A percentile compares a stretch with the other conserved stretches of the same genome.
phyloP scores from a whole-genome alignment of 2,797 vertebrate genomes.

The Petrocephalus sullivani region DNA sequence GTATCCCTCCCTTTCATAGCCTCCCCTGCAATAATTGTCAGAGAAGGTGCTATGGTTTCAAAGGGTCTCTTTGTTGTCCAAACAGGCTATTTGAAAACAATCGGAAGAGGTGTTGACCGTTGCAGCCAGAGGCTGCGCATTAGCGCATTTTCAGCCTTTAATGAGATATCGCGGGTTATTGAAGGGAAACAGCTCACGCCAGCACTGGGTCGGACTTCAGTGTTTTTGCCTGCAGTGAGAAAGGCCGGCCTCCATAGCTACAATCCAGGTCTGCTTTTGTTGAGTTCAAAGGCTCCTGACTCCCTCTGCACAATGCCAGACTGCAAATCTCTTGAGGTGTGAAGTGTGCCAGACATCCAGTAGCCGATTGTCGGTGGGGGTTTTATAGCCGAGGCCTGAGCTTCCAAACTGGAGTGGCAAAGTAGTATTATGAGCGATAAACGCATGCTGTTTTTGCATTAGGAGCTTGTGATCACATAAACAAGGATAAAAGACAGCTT shows the following conservation, averaged over 20 bases:
- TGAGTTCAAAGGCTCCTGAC: neutral
- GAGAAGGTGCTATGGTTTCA: slow-evolving; percentile 13
- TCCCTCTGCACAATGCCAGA: neutral
- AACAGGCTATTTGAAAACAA: slow-evolving; percentile 27
- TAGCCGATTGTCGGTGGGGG: neutral
- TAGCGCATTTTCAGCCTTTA: neutral
- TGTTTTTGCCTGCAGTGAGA: neutral
- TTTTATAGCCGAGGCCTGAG: neutral
- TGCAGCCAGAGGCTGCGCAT: neutral
- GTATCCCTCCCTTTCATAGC: neutral
- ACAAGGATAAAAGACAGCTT: neutral
- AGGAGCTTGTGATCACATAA: neutral
- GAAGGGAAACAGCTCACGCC: slow-evolving; percentile 9
- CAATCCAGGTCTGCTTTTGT: neutral
- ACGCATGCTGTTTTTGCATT: neutral
- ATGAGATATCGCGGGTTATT: neutral
- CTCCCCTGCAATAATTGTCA: neutral
- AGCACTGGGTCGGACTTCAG: neutral
- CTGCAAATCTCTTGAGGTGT: neutral
- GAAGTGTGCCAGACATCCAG: neutral
- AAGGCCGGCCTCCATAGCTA: neutral
- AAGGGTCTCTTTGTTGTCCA: slow-evolving; percentile 3
- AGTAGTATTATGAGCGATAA: neutral
- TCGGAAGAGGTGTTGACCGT: neutral
- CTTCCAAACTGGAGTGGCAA: neutral